Conservation (phyloP, 2,113 vertebrate genomes). For the Penelope pileata region DNA sequence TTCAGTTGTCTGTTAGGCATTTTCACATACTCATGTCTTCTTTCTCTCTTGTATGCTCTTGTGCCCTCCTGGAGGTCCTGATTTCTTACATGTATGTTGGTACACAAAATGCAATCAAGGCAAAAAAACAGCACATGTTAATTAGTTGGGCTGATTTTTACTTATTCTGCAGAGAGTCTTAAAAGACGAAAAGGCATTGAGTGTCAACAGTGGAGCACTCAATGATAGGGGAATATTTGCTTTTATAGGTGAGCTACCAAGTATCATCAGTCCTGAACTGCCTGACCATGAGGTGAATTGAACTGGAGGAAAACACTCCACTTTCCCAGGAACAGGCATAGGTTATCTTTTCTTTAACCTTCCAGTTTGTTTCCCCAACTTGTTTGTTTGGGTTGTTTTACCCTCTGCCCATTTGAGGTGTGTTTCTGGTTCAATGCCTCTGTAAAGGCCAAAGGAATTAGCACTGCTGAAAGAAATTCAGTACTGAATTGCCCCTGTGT, state of each 20-base stretch:
- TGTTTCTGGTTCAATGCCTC: constrained; percentile 78
- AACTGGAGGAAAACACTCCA: constrained; percentile 53
- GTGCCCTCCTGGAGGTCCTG: background rate
- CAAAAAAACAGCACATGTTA: background rate
- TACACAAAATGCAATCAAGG: background rate
- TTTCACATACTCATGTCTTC: background rate
- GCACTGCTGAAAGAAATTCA: constrained; percentile 59
- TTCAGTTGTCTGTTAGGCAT: background rate
- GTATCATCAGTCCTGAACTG: constrained; percentile 58
- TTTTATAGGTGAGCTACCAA: constrained; percentile 68
- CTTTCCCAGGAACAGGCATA: constrained; percentile 47
- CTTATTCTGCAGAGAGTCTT: constrained; percentile 20
- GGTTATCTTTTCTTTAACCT: constrained; percentile 72
- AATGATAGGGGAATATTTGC: constrained; percentile 70
- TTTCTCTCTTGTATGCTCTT: background rate
- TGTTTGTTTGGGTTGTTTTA: constrained; percentile 79
- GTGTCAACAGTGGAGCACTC: constrained; percentile 54
- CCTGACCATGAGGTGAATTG: constrained; percentile 57
- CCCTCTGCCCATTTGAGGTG: constrained; percentile 72
- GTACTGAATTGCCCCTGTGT: constrained; percentile 17
- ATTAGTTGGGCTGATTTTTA: background rate
- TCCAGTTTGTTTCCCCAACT: constrained; percentile 72
- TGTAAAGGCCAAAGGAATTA: constrained; percentile 72
- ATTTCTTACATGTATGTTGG: background rate
- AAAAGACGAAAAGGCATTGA: constrained; percentile 61